Evolutionary conservation across 2,888 invertebrate species (phyloP).

Genomic region (Podabrus alpinus): DNA sequence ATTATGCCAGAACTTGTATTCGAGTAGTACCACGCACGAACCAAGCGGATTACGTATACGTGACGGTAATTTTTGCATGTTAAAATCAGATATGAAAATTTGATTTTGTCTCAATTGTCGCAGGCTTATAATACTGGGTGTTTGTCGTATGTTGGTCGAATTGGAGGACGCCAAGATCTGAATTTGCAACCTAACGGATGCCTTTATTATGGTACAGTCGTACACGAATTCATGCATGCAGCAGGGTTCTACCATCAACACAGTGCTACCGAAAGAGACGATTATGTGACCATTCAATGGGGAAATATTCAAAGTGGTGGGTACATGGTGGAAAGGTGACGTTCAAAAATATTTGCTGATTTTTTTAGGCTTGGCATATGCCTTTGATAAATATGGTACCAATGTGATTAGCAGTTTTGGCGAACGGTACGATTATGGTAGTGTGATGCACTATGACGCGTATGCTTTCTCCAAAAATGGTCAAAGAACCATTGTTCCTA

Average conservation of each 20-base stretch:
- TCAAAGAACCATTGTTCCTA: slow-evolving; percentile 63
- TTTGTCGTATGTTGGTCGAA: slow-evolving; percentile 21
- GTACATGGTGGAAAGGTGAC: slow-evolving; percentile 59
- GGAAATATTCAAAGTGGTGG: slow-evolving; percentile 64
- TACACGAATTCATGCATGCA: slow-evolving; percentile 80
- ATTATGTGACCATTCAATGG: slow-evolving; percentile 73
- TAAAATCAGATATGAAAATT: neutral
- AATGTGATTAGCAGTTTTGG: slow-evolving; percentile 68
- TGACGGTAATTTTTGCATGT: neutral
- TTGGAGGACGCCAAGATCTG: slow-evolving; percentile 15
- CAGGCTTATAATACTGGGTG: slow-evolving; percentile 22
- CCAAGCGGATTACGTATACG: neutral
- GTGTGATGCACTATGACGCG: slow-evolving; percentile 74
- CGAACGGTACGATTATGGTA: slow-evolving; percentile 70
- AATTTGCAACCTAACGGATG: slow-evolving; percentile 58
- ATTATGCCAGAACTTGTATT: slow-evolving; percentile 60
- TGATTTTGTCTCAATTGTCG: neutral
- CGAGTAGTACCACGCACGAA: neutral
- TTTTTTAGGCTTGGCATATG: slow-evolving; percentile 59
- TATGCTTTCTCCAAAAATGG: slow-evolving; percentile 71
- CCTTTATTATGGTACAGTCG: slow-evolving; percentile 66
- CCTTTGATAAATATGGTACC: slow-evolving; percentile 70
- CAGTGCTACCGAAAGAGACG: slow-evolving; percentile 75
- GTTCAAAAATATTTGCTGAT: slow-evolving; percentile 53
- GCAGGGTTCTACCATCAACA: slow-evolving; percentile 86